phyloP scores from a whole-genome alignment of 2,113 vertebrate genomes.

The Oryzias melastigma region DNA sequence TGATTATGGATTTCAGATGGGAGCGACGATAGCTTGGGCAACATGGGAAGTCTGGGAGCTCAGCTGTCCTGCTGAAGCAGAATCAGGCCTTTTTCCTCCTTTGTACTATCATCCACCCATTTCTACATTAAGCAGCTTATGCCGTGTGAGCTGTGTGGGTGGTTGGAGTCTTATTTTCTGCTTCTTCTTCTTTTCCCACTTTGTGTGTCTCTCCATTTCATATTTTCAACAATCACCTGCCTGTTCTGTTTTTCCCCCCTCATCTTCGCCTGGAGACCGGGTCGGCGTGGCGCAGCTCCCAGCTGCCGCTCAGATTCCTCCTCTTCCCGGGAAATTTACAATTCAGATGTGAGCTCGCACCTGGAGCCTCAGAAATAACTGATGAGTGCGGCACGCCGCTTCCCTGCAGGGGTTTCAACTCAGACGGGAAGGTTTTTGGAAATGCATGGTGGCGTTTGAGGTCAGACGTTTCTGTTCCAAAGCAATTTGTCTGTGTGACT shows the following conservation, averaged over 20 bases:
- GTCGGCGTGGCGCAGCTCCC: background rate
- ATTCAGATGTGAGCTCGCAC: constrained; percentile 35
- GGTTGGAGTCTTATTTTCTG: constrained; percentile 2
- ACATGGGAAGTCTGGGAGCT: constrained; percentile 2
- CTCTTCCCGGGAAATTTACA: constrained; percentile 31
- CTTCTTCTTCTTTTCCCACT: background rate
- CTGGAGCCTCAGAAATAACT: constrained; percentile 21
- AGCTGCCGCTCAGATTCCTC: constrained; percentile 5
- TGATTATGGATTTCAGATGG: constrained; percentile 22
- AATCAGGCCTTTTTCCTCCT: background rate
- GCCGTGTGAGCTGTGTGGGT: constrained; percentile 14
- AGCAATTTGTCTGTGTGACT: background rate
- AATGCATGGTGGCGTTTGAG: background rate
- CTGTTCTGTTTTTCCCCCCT: constrained; percentile 13
- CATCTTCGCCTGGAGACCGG: constrained; percentile 8
- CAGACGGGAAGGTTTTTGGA: constrained; percentile 1
- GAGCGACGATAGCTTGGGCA: constrained; percentile 13
- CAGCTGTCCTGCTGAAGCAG: background rate
- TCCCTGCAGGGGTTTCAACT: background rate
- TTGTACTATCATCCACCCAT: background rate
- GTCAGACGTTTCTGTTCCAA: constrained; percentile 7
- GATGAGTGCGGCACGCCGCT: constrained; percentile 7
- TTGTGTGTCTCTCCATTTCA: constrained; percentile 1
- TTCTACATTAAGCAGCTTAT: constrained; percentile 22
- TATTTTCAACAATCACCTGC: constrained; percentile 24